Percentiles rank a stretch among this genome's conserved stretches.
Conservation (phyloP, 2,113 vertebrate genomes). For the Cariama cristata region DNA sequence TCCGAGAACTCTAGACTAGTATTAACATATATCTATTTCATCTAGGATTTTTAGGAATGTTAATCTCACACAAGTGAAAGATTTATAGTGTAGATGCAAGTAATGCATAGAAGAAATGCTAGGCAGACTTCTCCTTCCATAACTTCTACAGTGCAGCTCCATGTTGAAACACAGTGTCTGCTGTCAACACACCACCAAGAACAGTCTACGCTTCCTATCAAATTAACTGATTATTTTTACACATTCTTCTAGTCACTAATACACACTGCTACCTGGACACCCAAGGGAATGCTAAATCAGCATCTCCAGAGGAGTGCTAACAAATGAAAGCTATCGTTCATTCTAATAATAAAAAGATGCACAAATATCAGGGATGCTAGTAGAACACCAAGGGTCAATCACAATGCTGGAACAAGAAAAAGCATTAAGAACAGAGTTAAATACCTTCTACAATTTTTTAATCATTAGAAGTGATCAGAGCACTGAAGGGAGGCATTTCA, state of each 20-base stretch:
- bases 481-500: background rate
- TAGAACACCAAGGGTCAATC: background rate
- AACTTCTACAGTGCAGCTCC: background rate
- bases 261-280: background rate
- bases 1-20: background rate
- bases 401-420: background rate
- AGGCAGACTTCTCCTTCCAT: background rate
- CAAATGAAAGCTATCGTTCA: background rate
- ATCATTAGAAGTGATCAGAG: background rate
- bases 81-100: background rate
- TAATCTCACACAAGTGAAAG: background rate
- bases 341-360: background rate
- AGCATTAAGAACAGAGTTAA: background rate
- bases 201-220: background rate
- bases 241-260: background rate
- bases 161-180: background rate
- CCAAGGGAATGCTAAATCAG: background rate
- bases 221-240: background rate
- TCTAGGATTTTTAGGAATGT: background rate
- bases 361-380: background rate
- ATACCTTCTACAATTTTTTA: background rate
- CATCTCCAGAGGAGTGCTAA: background rate
- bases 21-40: background rate
- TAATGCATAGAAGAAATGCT: background rate
- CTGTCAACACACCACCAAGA: background rate